Base-by-base conservation (phyloP, 1,140 invertebrate genomes). In the Drosophila oshimai region DNA sequence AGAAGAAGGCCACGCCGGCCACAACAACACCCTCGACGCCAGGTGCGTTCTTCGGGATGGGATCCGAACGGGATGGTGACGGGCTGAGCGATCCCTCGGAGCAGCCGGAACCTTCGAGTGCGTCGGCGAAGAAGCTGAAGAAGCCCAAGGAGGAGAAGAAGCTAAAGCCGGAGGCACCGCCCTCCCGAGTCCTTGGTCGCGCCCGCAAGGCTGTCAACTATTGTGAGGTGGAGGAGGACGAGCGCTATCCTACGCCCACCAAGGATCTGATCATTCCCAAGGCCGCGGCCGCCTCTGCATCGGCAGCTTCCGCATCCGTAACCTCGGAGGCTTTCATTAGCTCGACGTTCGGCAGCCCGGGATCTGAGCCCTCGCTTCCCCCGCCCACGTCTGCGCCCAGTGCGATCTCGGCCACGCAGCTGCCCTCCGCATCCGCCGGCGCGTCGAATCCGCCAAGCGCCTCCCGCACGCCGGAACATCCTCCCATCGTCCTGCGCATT, bases 401-500 rank as follows among this genome's bases (percentile, higher is more conserved):
- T 62, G 58, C 69, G 5, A 13, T 37, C 22, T 44, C 61, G 6
- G 39, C 67, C 9, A 91, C 92, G 49, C 51, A 55, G 12, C 46
- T 61, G 12, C 33, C 22, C 36, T 18, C 29, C 46, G 44, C 31
- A 29, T 54, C 67, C 18, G 51, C 75, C 28, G 55, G 58, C 37
- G 51, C 81, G 20, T 53, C 80, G n/a, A 68, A 54, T 24, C 37
- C 64, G 9, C 53, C 81, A 6, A 68, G 76, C 46, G 74, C 90
- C 3, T 81, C 83, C n/a, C 88, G 90, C 24, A 90, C 90, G 28
- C 86, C 89, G 10, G 89, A 90, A 28, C 90, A 91, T 87, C 93
- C 93, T 55, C 93, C 93, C 31, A 94, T 94, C 71, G 93, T 94
- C 37, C 76, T 94, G 6, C 91, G 93, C 78, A 94, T 94, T 91